These are phyloP conservation scores for Nilaparvata lugens DNA, from an alignment of 1,140 invertebrate species.

Conservation along the genomic window DNA sequence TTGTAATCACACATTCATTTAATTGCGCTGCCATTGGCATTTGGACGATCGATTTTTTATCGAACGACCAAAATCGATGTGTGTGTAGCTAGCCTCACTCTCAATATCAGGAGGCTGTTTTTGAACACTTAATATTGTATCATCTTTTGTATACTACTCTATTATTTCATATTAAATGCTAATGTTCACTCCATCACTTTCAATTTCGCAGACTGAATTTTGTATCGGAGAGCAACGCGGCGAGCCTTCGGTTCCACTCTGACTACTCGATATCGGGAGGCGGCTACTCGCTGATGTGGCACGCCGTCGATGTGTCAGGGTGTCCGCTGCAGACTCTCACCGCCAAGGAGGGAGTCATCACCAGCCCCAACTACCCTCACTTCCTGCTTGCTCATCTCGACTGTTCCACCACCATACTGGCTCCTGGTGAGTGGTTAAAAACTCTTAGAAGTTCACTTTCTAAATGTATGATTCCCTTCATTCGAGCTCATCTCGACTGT, in stretches of 20 bases:
- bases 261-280: constrained; percentile 55
- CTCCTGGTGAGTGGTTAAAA: constrained; percentile 39
- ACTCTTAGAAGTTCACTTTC: too few relatives aligned
- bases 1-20: too few relatives aligned
- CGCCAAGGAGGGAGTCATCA: constrained; percentile 44
- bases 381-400: constrained; percentile 54
- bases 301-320: constrained; percentile 51
- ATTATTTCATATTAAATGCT: too few relatives aligned
- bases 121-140: too few relatives aligned
- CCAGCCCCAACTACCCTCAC: constrained; percentile 57
- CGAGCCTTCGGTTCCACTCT: constrained; percentile 52
- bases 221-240: constrained; percentile 48
- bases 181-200: too few relatives aligned
- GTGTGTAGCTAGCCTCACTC: too few relatives aligned
- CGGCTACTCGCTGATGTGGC: constrained; percentile 57
- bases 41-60: too few relatives aligned
- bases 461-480: constrained; percentile 35
- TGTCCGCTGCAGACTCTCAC: constrained; percentile 54
- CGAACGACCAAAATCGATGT: too few relatives aligned
- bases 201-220: constrained; percentile 40
- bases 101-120: too few relatives aligned
- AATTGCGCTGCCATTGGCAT: too few relatives aligned
- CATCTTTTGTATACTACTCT: too few relatives aligned
- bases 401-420: constrained; percentile 53
- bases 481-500: constrained; percentile 56